A percentile compares a stretch with the other conserved stretches of the same genome.
Evolutionary conservation across 1,140 invertebrate genomes (phyloP).

Genomic region (Oryzaephilus surinamensis): DNA sequence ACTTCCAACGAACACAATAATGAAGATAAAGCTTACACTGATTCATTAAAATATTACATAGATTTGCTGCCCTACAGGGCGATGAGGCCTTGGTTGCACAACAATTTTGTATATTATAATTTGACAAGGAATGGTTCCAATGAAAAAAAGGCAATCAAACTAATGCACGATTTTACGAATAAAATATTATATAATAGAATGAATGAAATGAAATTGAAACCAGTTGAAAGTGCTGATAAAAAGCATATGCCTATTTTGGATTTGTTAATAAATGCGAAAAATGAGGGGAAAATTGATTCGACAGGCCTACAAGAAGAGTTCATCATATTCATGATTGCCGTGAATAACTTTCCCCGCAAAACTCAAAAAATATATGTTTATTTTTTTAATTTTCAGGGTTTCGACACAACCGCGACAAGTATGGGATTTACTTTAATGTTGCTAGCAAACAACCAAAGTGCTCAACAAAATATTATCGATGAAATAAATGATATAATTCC

Average conservation of each 20-base stretch:
- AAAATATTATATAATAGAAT: conserved; percentile 33
- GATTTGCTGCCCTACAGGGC: conserved; percentile 39
- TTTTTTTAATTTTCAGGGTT: conserved; percentile 30
- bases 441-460: conserved; percentile 26
- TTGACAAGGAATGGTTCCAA: no score
- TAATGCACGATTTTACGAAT: conserved; percentile 49
- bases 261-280: conserved; percentile 53
- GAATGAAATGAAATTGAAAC: conserved; percentile 5
- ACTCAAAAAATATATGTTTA: neutral
- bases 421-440: conserved; percentile 33
- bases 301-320: conserved; percentile 69
- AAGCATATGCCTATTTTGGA: conserved; percentile 69
- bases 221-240: neutral
- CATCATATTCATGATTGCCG: conserved; percentile 73
- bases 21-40: conserved; percentile 49
- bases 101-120: no score
- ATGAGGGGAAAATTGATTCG: conserved; percentile 41
- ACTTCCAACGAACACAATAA: conserved; percentile 49
- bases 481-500: conserved; percentile 57
- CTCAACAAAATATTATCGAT: conserved; percentile 4
- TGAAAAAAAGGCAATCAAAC: conserved; percentile 41
- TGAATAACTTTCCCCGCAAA: conserved; percentile 2
- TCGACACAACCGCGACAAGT: conserved; percentile 35
- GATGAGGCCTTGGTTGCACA: conserved; percentile 50
- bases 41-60: conserved; percentile 34